phyloP scores from a whole-genome alignment of 2,113 vertebrate species.

The Piaya cayana region DNA sequence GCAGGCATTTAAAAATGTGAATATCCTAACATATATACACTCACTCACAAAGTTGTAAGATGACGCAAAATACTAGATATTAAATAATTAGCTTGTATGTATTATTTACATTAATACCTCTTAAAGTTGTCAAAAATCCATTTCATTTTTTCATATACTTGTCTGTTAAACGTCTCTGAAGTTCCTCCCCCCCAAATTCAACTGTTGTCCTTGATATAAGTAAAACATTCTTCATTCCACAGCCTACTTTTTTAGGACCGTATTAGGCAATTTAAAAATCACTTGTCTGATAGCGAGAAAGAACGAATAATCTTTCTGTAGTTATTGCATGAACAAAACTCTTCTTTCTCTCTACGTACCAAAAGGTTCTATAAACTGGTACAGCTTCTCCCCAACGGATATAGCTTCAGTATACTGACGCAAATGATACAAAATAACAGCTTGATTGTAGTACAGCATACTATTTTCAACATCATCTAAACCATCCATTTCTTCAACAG shows the following conservation, averaged over 20 bases:
- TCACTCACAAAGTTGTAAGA: neutral
- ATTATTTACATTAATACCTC: neutral
- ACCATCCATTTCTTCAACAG: constrained; percentile 93
- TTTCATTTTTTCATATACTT: neutral
- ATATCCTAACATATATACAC: neutral
- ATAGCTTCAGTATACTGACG: constrained; percentile 95
- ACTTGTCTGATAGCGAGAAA: neutral
- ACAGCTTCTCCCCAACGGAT: constrained; percentile 92
- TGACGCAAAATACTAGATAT: neutral
- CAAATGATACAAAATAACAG: constrained; percentile 93
- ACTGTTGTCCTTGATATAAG: neutral
- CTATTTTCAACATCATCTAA: constrained; percentile 97
- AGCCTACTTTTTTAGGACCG: neutral
- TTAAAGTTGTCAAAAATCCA: neutral
- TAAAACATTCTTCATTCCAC: neutral
- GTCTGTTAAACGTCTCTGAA: neutral
- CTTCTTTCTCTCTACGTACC: constrained; percentile 78
- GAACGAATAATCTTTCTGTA: neutral
- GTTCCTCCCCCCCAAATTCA: neutral
- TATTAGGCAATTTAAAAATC: neutral
- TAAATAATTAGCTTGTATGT: neutral
- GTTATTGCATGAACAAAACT: neutral
- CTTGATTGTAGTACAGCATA: constrained; percentile 96
- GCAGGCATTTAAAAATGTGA: neutral
- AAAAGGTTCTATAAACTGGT: constrained; percentile 97